phyloP scores from a whole-genome alignment of 2,888 invertebrate species.

The Melikaiella ostensackeni region DNA sequence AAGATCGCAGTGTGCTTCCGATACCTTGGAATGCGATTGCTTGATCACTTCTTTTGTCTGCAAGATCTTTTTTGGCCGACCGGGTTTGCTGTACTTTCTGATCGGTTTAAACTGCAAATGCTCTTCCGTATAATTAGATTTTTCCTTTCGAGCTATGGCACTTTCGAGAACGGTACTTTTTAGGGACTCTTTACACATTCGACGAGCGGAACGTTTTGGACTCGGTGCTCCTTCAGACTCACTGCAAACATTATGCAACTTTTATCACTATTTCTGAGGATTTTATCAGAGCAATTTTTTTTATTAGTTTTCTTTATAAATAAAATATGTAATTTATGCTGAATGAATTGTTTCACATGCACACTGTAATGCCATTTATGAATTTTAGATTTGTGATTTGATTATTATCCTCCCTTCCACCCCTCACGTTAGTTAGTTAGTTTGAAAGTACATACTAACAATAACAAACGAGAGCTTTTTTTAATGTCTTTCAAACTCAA shows the following conservation, averaged over 20 bases:
- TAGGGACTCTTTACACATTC: constrained; percentile 81
- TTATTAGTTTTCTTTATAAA: too few relatives aligned
- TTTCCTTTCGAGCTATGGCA: constrained; percentile 86
- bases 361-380: too few relatives aligned
- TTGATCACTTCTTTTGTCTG: constrained; percentile 59
- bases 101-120: constrained; percentile 67
- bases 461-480: too few relatives aligned
- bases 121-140: constrained; percentile 80
- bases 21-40: constrained; percentile 47
- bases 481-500: too few relatives aligned
- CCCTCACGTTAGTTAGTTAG: too few relatives aligned
- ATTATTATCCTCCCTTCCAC: too few relatives aligned
- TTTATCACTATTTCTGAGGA: neutral
- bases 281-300: neutral
- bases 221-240: constrained; percentile 72
- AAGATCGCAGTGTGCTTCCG: constrained; percentile 41
- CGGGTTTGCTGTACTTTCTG: constrained; percentile 70
- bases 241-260: constrained; percentile 53
- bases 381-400: too few relatives aligned
- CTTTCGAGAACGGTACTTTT: constrained; percentile 82
- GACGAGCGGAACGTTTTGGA: constrained; percentile 82
- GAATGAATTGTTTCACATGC: too few relatives aligned
- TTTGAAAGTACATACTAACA: too few relatives aligned
- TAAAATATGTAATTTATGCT: too few relatives aligned
- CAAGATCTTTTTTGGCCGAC: constrained; percentile 68